A percentile compares a stretch with the other conserved stretches of the same genome.
These are phyloP conservation scores for Catharus minimus DNA, from an alignment of 2,113 vertebrate genomes.

Conservation along the genomic window DNA sequence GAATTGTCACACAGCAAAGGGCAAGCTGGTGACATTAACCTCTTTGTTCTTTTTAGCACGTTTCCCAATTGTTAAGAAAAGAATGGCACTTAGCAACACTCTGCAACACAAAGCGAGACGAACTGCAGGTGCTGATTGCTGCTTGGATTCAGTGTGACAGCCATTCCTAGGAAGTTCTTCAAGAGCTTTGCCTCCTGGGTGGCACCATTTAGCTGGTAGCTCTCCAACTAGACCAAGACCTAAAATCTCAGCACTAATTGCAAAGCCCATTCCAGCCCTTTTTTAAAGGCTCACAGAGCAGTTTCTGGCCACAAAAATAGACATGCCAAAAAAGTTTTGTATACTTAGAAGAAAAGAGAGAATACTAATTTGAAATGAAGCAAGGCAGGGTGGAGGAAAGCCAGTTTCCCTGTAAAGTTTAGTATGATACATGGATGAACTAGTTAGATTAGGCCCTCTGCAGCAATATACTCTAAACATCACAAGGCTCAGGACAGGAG, in stretches of 20 bases:
- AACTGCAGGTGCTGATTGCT: background rate
- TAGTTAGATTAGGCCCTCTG: background rate
- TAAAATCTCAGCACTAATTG: background rate
- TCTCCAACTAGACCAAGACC: background rate
- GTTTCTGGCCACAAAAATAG: background rate
- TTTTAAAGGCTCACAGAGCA: background rate
- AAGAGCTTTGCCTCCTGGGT: background rate
- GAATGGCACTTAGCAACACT: background rate
- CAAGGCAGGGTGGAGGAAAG: background rate
- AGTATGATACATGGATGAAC: background rate
- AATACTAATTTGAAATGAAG: background rate
- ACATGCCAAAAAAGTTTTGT: background rate
- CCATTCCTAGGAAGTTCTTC: background rate
- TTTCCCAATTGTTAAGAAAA: background rate
- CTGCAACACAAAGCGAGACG: fast-evolving
- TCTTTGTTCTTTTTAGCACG: background rate
- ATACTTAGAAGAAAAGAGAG: background rate
- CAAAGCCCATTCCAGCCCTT: background rate
- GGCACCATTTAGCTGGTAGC: background rate
- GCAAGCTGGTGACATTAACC: background rate
- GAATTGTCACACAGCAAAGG: background rate
- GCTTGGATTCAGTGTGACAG: fast-evolving
- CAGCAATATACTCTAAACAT: background rate
- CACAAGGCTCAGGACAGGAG: background rate
- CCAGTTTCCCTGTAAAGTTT: background rate